Percentiles rank a stretch among this genome's conserved stretches.
These are phyloP conservation scores for Sylvia borin DNA, from an alignment of 2,797 vertebrate species.

Conservation along the genomic window DNA sequence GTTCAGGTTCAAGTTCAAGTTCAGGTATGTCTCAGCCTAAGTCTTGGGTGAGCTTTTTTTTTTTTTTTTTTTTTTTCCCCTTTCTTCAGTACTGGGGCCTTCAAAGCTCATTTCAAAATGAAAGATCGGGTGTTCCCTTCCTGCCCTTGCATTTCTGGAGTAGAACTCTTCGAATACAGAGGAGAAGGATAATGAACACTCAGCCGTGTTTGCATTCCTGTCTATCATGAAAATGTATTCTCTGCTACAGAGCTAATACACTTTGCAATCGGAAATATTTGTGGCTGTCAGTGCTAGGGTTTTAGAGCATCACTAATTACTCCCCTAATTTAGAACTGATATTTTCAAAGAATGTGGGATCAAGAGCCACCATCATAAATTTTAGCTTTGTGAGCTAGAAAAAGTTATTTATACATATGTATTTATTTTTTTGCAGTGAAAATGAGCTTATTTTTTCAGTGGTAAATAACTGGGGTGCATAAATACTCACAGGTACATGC, in stretches of 20 bases:
- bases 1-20: background rate
- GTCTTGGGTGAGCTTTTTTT: background rate
- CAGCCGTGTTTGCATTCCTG: background rate
- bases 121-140: background rate
- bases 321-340: background rate
- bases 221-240: background rate
- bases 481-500: background rate
- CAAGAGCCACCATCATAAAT: background rate
- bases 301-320: background rate
- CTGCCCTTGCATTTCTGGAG: background rate
- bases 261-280: background rate
- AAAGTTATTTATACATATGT: background rate
- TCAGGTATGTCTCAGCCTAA: background rate
- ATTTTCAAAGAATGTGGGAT: background rate
- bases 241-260: background rate
- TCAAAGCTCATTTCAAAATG: background rate
- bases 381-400: background rate
- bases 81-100: background rate
- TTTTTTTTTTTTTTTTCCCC: background rate
- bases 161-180: background rate
- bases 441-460: background rate
- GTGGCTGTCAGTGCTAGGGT: background rate
- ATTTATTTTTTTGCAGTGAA: background rate
- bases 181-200: background rate
- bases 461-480: background rate